Conservation (phyloP, 2,113 vertebrate species). For the Turdus rufiventris region DNA sequence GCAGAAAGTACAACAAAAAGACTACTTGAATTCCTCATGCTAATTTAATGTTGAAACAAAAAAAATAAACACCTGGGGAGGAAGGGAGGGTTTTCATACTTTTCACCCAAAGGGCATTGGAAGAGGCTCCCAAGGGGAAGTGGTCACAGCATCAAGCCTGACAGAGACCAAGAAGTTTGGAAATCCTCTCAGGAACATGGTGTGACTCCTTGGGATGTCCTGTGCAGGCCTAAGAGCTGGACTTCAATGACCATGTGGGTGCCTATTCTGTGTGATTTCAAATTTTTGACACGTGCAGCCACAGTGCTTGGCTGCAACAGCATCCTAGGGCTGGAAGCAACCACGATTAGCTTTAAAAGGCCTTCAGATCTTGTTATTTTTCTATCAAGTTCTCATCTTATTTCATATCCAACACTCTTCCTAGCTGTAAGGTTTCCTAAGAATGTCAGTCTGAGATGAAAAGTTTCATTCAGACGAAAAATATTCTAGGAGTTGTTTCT, state of each 20-base stretch:
- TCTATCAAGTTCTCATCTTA: background rate
- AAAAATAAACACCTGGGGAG: background rate
- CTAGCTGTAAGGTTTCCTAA: background rate
- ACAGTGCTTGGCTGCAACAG: background rate
- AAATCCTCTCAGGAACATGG: background rate
- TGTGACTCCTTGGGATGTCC: background rate
- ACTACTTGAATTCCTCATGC: background rate
- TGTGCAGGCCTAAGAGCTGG: background rate
- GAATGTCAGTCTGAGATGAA: background rate
- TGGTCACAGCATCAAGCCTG: background rate
- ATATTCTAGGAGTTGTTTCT: background rate
- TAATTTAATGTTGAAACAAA: background rate
- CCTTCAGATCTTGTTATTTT: background rate
- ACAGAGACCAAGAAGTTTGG: background rate
- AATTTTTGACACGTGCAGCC: background rate
- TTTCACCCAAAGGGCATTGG: background rate
- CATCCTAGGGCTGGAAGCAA: background rate
- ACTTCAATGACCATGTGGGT: background rate
- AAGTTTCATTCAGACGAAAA: background rate
- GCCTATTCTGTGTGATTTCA: rapidly evolving
- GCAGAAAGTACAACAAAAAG: background rate
- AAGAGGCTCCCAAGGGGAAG: background rate
- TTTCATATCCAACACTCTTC: background rate
- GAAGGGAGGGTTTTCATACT: background rate
- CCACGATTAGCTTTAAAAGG: background rate